Evolutionary conservation across 2,113 vertebrate genomes (phyloP).

Genomic region (Misgurnus anguillicaudatus): DNA sequence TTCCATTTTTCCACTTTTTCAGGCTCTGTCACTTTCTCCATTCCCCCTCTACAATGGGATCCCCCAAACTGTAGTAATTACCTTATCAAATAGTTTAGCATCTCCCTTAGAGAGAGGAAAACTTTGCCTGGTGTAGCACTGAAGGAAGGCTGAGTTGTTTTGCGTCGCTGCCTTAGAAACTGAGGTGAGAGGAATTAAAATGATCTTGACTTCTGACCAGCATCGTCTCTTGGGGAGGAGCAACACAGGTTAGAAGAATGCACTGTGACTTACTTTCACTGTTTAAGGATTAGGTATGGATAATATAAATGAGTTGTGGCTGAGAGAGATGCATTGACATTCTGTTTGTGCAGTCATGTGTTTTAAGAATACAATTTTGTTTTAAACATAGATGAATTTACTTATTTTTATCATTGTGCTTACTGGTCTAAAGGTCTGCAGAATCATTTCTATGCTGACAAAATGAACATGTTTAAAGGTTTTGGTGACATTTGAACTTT

Average conservation of each 20-base stretch:
- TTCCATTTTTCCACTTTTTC: conserved; percentile 29
- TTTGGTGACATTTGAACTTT: neutral
- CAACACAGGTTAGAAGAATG: conserved; percentile 64
- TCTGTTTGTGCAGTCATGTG: conserved; percentile 64
- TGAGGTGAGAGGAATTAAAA: conserved; percentile 71
- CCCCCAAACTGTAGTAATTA: conserved; percentile 72
- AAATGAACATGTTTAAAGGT: neutral
- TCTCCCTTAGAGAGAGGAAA: conserved; percentile 68
- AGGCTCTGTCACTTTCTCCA: conserved; percentile 46
- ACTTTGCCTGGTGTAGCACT: conserved; percentile 70
- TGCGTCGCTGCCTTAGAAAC: conserved; percentile 57
- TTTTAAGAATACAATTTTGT: conserved; percentile 60
- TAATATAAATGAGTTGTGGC: conserved; percentile 78
- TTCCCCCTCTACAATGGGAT: conserved; percentile 51
- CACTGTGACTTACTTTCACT: conserved; percentile 67
- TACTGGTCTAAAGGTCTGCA: neutral
- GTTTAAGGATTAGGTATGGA: conserved; percentile 74
- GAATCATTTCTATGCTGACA: conserved; percentile 3
- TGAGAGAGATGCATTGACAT: conserved; percentile 68
- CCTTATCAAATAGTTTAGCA: conserved; percentile 79
- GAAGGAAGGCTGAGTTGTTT: conserved; percentile 69
- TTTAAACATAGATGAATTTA: conserved; percentile 1
- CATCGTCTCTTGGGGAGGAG: conserved; percentile 65
- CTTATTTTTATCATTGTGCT: neutral
- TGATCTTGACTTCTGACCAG: conserved; percentile 81